phyloP scores from a whole-genome alignment of 2,797 vertebrate species.

The Cyclopterus lumpus region DNA sequence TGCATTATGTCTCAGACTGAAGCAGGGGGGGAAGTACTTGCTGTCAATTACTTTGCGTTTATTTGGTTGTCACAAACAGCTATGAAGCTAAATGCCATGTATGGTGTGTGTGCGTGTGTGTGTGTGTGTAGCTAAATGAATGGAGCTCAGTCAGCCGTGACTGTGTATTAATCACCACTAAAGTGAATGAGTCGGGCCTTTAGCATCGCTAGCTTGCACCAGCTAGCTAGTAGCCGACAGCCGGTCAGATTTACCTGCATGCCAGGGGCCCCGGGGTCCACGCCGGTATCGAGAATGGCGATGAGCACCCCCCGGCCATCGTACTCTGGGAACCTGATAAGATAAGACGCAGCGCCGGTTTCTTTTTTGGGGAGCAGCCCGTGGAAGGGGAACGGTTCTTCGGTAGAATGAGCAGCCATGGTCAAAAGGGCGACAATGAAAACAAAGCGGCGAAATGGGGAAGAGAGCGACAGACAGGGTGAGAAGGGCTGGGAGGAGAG shows the following conservation, averaged over 20 bases:
- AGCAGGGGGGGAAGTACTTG: neutral
- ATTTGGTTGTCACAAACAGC: slow-evolving; percentile 39
- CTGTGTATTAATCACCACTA: neutral
- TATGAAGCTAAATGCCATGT: neutral
- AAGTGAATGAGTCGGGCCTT: slow-evolving; percentile 67
- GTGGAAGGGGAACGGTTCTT: slow-evolving; percentile 95
- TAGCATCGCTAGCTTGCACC: slow-evolving; percentile 49
- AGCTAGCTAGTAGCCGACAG: slow-evolving; percentile 45
- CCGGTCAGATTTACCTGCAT: slow-evolving; percentile 90
- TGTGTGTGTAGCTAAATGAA: neutral
- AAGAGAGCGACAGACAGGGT: slow-evolving; percentile 39
- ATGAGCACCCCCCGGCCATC: slow-evolving; percentile 94
- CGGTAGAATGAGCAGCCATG: slow-evolving; percentile 90
- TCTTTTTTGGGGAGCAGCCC: slow-evolving; percentile 97
- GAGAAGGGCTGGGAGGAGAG: slow-evolving; percentile 51
- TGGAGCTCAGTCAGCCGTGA: slow-evolving; percentile 4
- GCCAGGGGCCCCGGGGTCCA: slow-evolving; percentile 96
- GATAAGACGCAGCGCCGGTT: slow-evolving; percentile 93
- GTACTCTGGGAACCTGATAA: slow-evolving; percentile 92
- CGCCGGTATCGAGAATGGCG: slow-evolving; percentile 95
- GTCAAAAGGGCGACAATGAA: slow-evolving; percentile 77
- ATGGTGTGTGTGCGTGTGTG: neutral
- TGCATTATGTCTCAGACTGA: neutral
- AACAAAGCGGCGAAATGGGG: slow-evolving; percentile 79
- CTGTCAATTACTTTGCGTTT: neutral